Evolutionary conservation across 1,140 invertebrate genomes (phyloP), one percentile per base, ranked within the genome.

Genomic region (Drosophila takahashii): DNA sequence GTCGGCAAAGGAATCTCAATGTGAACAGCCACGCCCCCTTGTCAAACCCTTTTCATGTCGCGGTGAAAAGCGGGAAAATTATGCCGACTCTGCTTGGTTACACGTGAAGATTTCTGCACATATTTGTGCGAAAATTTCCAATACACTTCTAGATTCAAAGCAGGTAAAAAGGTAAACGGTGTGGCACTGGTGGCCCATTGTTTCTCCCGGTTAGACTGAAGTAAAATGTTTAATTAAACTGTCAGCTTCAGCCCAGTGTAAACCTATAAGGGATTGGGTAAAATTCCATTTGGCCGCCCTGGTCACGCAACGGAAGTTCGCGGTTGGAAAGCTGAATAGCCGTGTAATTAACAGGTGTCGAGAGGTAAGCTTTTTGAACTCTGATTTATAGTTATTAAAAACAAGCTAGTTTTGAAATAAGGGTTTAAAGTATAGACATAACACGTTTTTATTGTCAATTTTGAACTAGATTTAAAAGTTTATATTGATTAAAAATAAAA

Each of bases 1-100:
- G 27, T 26, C 15, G 71, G 22, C 50, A 66, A 86, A 58, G 69
- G 61, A 78, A 79, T 87, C 66, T 61, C 61, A 67, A 76, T 83
- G 77, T 13, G 42, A 64, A 32, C 16, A 60, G 39, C 16, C 50
- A 70, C 56, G 74, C 78, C 60, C 62, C 58, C 48, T 62, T 69
- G 83, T 89, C 79, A 79, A 89, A 89, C 84, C 83, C 83, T 87
- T 87, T 87, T 87, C 83, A 87, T 89, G 76, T 89, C 52, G 47
- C 54, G 29, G 57, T 69, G 59, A 60, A 58, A 66, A 39, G 70
- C 48, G 39, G 37, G 16, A 59, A 84, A 83, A 72, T 77, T 81
- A 83, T 83, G 70, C 67, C 39, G 59, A 45, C 5, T 45, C 44
- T 61, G 32, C 22, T 26, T 5, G 22, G n/a, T 41, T 32, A 27